Evolutionary conservation across 2,888 invertebrate species (phyloP), one percentile per base, ranked within the genome.

Genomic region (Phanerotoma sp.): DNA sequence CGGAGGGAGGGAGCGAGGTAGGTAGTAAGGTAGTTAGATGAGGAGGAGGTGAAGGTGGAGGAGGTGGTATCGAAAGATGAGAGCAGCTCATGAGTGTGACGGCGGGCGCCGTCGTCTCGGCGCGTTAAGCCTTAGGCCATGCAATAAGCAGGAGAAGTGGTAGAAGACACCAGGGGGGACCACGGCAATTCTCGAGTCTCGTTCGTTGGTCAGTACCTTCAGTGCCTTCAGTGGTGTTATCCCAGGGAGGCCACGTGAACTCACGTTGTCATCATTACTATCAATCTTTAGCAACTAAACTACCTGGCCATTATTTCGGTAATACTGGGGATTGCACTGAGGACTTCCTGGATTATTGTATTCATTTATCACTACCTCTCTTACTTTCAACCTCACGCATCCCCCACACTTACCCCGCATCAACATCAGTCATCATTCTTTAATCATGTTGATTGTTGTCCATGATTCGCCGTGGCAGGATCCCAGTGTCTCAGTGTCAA

Each of bases 181-280:
- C 25, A 57, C 56, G 56, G 55, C 58, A 50, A 56, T 53, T 41
- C 60, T 55, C 52, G 22, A 5, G 41, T 44, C 35, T 22, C 51
- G 37, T 37, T 53, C 46, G 40, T 22, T 54, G 53, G 53, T 54
- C 53, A 54, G 53, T 54, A 54, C 42, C 48, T 54, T 48, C 53
- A 54, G 53, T 54, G 48, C 42, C 48, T 54, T 48, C 48, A 54
- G 53, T 54, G 53, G 48, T 28, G 53, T 54, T 54, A 54, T 54
- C 47, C 53, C 53, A 42, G 48, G 42, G 48, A 42, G 42, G 37
- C 32, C 21, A 20, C 25, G 37, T 37, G n/a, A 18, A 33, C n/a
- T n/a, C n/a, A n/a, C n/a, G n/a, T n/a, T 18, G n/a, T 46, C 33
- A 46, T 46, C 46, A 20, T 46, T 10, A 20, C 16, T 15, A 18